phyloP scores from a whole-genome alignment of 2,888 invertebrate species.

The Zhengitettix transpicula region DNA sequence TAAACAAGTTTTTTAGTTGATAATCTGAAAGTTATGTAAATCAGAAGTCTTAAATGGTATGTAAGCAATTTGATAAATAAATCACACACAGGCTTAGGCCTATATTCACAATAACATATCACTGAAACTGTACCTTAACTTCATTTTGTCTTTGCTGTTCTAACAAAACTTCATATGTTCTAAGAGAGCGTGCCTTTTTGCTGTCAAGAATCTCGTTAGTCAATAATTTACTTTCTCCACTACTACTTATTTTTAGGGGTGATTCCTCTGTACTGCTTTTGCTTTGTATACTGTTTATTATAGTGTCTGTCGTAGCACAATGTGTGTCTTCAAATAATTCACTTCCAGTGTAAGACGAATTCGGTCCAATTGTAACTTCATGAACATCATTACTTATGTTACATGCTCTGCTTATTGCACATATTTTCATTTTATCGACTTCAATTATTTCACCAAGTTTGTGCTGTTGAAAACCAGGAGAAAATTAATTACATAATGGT shows the following conservation, averaged over 20 bases:
- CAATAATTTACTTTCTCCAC: background rate
- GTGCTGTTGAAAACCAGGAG: too few relatives aligned
- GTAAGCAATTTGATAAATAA: too few relatives aligned
- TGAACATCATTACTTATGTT: constrained; percentile 32
- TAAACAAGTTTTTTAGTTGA: too few relatives aligned
- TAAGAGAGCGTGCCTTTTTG: background rate
- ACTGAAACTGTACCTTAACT: background rate
- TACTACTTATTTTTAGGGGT: background rate
- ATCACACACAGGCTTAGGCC: too few relatives aligned
- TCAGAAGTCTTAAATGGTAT: too few relatives aligned
- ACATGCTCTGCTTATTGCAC: constrained; percentile 40
- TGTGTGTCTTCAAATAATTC: too few relatives aligned
- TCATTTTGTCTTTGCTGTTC: background rate
- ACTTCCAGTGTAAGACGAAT: constrained; percentile 4
- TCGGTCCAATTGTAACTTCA: constrained; percentile 36
- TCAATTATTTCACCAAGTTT: too few relatives aligned
- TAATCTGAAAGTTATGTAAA: too few relatives aligned
- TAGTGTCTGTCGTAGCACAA: background rate
- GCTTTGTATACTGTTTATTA: background rate
- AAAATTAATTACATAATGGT: too few relatives aligned
- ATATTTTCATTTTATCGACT: constrained; percentile 28
- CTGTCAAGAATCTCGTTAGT: background rate
- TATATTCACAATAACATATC: too few relatives aligned
- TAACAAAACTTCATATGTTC: background rate
- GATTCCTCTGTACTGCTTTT: background rate